A percentile compares a stretch with the other conserved stretches of the same genome.
These are phyloP conservation scores for Desoria tigrina DNA, from an alignment of 2,888 invertebrate genomes.

Conservation along the genomic window DNA sequence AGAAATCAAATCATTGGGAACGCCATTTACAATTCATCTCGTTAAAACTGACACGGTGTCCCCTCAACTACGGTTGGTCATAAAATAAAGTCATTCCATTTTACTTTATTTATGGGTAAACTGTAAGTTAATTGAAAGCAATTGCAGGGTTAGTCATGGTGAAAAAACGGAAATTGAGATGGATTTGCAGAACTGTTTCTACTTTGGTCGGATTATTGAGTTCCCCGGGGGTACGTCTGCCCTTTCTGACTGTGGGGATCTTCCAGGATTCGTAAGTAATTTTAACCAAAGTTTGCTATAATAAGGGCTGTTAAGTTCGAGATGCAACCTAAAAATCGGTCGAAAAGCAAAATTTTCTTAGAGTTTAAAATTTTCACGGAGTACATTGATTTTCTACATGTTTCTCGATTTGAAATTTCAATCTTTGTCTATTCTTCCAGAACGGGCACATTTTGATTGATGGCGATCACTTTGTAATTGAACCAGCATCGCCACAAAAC, in stretches of 20 bases:
- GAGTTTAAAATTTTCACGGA: no score
- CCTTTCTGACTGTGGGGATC: background rate
- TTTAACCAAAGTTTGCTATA: background rate
- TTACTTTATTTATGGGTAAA: no score
- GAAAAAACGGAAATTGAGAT: no score
- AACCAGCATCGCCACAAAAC: background rate
- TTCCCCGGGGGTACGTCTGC: background rate
- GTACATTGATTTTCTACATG: no score
- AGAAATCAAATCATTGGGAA: background rate
- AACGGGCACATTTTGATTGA: background rate
- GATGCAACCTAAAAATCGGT: no score
- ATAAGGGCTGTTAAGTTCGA: background rate
- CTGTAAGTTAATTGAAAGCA: no score
- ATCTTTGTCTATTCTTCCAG: no score
- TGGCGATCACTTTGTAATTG: slow-evolving; percentile 2
- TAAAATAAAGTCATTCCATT: no score
- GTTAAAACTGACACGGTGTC: background rate
- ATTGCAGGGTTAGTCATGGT: no score
- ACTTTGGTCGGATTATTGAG: background rate
- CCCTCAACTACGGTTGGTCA: background rate
- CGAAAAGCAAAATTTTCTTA: no score
- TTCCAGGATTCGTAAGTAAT: background rate
- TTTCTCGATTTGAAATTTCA: no score
- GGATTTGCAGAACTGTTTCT: background rate
- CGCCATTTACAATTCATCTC: background rate